Conservation (phyloP, 2,113 vertebrate species). For the Lontra canadensis region DNA sequence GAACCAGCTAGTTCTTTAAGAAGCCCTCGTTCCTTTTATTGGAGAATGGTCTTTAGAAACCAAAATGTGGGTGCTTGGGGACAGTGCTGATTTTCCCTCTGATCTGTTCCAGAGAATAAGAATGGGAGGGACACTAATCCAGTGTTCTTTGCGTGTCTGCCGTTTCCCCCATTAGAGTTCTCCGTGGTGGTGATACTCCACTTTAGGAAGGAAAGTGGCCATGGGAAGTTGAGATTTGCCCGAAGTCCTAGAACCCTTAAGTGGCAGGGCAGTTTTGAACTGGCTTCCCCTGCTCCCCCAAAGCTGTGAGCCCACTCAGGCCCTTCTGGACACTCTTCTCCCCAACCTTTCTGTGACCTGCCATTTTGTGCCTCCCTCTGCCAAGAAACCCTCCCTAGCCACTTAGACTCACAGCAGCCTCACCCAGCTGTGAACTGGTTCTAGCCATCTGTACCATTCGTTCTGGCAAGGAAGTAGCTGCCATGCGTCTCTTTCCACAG, state of each 20-base stretch:
- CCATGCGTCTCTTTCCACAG: neutral
- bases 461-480: neutral
- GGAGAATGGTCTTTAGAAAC: neutral
- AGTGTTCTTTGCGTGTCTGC: accelerated
- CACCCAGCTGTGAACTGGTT: neutral
- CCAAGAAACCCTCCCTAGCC: neutral
- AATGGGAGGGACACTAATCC: neutral
- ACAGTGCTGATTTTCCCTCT: neutral
- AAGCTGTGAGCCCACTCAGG: neutral
- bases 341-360: neutral
- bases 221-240: neutral
- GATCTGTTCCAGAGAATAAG: neutral
- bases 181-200: neutral
- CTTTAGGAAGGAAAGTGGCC: neutral
- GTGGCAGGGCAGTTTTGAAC: neutral
- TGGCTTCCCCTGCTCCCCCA: neutral
- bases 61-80: neutral
- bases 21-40: neutral
- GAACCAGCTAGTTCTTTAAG: neutral
- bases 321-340: neutral
- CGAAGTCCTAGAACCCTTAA: neutral
- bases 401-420: neutral
- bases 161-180: neutral
- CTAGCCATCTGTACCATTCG: neutral
- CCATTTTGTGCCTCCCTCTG: neutral